Evolutionary conservation across 92 coral and sea anemone species (phyloP), one percentile per base, ranked within the genome.

Genomic region (Paragorgia papillata): DNA sequence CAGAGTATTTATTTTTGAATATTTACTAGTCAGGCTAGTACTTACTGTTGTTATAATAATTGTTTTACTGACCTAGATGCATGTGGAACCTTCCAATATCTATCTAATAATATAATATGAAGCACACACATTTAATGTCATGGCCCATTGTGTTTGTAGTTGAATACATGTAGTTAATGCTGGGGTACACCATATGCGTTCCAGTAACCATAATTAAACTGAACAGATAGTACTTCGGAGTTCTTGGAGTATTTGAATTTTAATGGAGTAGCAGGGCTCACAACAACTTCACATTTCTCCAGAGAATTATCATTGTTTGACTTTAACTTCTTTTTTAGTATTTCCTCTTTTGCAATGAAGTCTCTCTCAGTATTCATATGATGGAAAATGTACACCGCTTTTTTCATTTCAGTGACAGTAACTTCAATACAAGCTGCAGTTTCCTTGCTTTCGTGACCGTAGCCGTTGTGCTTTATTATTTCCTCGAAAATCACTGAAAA

Each of bases 361-460:
- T n/a, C n/a, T n/a, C n/a, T n/a, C n/a, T n/a, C n/a, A n/a, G n/a
- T n/a, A n/a, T n/a, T n/a, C n/a, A n/a, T 75, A 33, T 81, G 71
- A 40, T 86, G 73, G 64, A 86, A 86, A 14, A 81, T 25, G 34
- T 50, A 81, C 26, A 81, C 50, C 7, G 86, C 86, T 60, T 86
- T 81, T 41, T 80, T 59, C 69, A 22, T 68, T 30, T 81, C 86
- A 46, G 63, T 18, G 26, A 87, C 75, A 56, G 50, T 50, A 18
- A 82, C 63, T 2, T 56, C 20, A 30, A 79, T 70, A 28, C 19
- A 60, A 62, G 82, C 85, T 3, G 67, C 0, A 12, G 82, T 87
- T 49, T 50, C 46, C 26, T 46, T 77, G 46, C 57, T 40, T 39
- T 65, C 12, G 18, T 83, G 85, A 27, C 80, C 87, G 54, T 82